These are phyloP conservation scores for Tragelaphus imberbis DNA, from an alignment of 2,113 vertebrate genomes.

Conservation along the genomic window DNA sequence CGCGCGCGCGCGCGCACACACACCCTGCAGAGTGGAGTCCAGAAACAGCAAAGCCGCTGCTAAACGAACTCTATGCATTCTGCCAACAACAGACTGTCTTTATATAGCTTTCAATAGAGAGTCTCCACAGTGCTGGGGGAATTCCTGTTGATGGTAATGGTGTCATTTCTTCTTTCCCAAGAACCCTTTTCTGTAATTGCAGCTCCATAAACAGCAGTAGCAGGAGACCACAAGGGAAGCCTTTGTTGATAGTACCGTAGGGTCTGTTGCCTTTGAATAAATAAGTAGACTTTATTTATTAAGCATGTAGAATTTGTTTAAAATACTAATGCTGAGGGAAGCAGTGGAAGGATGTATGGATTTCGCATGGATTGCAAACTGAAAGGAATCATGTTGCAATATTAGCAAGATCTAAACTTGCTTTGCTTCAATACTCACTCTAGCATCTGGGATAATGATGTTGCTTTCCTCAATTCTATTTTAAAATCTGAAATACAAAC, in stretches of 20 bases:
- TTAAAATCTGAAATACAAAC: conserved; percentile 67
- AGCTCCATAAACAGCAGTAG: conserved; percentile 11
- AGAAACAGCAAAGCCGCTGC: neutral
- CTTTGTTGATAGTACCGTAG: conserved; percentile 21
- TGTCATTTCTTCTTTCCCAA: conserved; percentile 52
- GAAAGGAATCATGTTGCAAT: neutral
- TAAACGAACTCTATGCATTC: neutral
- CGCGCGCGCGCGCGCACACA: no score
- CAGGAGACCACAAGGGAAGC: conserved; percentile 6
- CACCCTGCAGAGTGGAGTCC: neutral
- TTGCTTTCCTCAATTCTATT: neutral
- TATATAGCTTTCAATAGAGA: conserved; percentile 30
- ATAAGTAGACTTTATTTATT: conserved; percentile 47
- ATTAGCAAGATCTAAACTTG: neutral
- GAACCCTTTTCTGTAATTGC: conserved; percentile 46
- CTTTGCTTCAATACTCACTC: conserved; percentile 29
- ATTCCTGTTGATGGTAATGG: conserved; percentile 19
- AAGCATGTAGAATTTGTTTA: conserved; percentile 66
- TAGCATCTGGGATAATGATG: neutral
- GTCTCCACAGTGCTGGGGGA: conserved; percentile 20
- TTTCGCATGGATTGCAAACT: conserved; percentile 23
- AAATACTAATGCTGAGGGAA: conserved; percentile 48
- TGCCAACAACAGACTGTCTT: neutral
- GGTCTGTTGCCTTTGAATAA: conserved; percentile 37
- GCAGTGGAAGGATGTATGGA: neutral